Percentiles rank a stretch among this genome's conserved stretches.
Conservation (phyloP, 2,797 vertebrate genomes). For the Coranthus polyacanthus region DNA sequence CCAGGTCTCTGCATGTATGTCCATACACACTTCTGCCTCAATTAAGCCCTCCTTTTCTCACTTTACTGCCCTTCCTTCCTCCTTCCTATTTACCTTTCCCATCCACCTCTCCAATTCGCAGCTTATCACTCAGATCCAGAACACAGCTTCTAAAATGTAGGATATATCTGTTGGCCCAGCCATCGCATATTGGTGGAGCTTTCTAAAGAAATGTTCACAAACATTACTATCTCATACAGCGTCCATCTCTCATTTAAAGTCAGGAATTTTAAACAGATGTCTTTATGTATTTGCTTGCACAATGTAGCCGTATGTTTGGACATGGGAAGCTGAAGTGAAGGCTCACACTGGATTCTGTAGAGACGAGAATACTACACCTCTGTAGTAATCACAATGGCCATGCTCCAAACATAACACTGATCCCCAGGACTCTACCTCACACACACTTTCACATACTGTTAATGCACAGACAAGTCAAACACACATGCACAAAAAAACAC, state of each 20-base stretch:
- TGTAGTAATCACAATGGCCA: slow-evolving; percentile 68
- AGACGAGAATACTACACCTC: slow-evolving; percentile 61
- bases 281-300: slow-evolving; percentile 48
- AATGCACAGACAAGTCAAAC: slow-evolving; percentile 23
- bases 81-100: slow-evolving; percentile 25
- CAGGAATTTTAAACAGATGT: slow-evolving; percentile 63
- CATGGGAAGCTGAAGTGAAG: slow-evolving; percentile 57
- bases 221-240: slow-evolving; percentile 23
- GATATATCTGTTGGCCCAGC: not conserved
- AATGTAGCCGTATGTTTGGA: slow-evolving; percentile 49
- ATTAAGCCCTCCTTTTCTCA: slow-evolving; percentile 56
- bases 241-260: slow-evolving; percentile 43
- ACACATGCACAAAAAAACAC: slow-evolving; percentile 44
- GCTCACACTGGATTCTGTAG: slow-evolving; percentile 52
- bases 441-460: slow-evolving; percentile 16
- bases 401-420: slow-evolving; percentile 71
- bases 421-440: slow-evolving; percentile 47
- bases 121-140: slow-evolving; percentile 17
- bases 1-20: slow-evolving; percentile 48
- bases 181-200: slow-evolving; percentile 1
- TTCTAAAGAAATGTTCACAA: slow-evolving; percentile 38
- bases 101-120: slow-evolving; percentile 14
- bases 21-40: slow-evolving; percentile 53
- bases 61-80: slow-evolving; percentile 41
- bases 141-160: slow-evolving; percentile 8